phyloP scores from a whole-genome alignment of 2,113 vertebrate species.

The Scopus umbretta region DNA sequence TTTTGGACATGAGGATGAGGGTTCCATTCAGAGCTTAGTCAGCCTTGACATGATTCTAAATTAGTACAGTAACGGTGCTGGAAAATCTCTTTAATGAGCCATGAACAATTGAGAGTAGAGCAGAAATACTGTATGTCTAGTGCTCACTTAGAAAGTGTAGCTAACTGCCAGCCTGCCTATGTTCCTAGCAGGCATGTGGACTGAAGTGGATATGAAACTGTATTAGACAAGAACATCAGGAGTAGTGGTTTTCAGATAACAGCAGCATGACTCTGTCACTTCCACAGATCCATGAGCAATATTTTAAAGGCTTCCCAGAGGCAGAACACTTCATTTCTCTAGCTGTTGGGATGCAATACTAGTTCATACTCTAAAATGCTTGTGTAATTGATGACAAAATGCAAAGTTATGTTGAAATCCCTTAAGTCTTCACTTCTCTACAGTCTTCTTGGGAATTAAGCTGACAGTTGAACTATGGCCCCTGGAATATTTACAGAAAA shows the following conservation, averaged over 20 bases:
- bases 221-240: neutral
- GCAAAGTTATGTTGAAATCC: neutral
- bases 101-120: neutral
- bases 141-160: neutral
- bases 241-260: neutral
- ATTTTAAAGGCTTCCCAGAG: neutral
- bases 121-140: neutral
- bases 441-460: neutral
- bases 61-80: constrained; percentile 8
- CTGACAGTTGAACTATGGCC: neutral
- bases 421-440: neutral
- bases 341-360: neutral
- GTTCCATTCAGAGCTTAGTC: constrained; percentile 27
- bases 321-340: neutral
- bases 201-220: neutral
- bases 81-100: constrained; percentile 50
- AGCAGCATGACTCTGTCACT: neutral
- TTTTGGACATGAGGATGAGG: neutral
- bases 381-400: neutral
- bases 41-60: constrained; percentile 8
- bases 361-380: neutral
- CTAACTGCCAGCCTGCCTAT: neutral
- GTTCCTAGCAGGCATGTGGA: neutral
- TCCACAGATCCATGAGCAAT: neutral
- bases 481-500: neutral